Evolutionary conservation across 2,797 vertebrate species (phyloP).

Genomic region (Myotis findleyi): DNA sequence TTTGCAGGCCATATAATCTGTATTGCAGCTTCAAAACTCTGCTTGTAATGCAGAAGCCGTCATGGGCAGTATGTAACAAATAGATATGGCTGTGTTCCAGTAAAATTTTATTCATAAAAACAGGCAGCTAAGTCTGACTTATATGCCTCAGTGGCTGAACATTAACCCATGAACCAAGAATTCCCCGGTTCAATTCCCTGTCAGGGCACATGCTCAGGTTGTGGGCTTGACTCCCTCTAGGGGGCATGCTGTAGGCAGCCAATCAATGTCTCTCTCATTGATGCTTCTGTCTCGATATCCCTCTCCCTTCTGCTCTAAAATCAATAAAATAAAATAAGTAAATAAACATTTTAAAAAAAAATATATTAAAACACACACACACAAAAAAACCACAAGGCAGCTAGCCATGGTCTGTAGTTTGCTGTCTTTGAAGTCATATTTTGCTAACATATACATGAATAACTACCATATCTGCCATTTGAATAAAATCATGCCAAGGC

Average conservation of each 20-base stretch:
- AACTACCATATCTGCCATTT: background rate
- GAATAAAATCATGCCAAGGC: constrained; percentile 31
- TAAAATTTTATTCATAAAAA: constrained; percentile 2
- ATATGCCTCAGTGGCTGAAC: too few relatives aligned
- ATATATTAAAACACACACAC: too few relatives aligned
- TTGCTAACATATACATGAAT: constrained; percentile 26
- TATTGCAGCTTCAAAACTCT: background rate
- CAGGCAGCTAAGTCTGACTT: background rate
- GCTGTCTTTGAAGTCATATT: constrained; percentile 29
- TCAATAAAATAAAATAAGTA: too few relatives aligned
- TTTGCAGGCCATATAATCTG: background rate
- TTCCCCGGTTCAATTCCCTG: too few relatives aligned
- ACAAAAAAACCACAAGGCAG: background rate
- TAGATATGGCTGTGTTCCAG: background rate
- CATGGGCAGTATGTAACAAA: background rate
- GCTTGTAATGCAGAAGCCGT: background rate
- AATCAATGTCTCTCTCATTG: too few relatives aligned
- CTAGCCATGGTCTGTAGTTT: background rate
- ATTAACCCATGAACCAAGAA: too few relatives aligned
- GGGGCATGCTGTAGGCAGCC: too few relatives aligned
- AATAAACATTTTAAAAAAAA: too few relatives aligned
- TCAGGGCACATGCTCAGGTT: too few relatives aligned
- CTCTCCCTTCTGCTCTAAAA: too few relatives aligned
- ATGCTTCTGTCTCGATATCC: too few relatives aligned
- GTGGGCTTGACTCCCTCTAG: too few relatives aligned